Evolutionary conservation across 1,140 invertebrate species (phyloP).

Genomic region (Drosophila tristis): DNA sequence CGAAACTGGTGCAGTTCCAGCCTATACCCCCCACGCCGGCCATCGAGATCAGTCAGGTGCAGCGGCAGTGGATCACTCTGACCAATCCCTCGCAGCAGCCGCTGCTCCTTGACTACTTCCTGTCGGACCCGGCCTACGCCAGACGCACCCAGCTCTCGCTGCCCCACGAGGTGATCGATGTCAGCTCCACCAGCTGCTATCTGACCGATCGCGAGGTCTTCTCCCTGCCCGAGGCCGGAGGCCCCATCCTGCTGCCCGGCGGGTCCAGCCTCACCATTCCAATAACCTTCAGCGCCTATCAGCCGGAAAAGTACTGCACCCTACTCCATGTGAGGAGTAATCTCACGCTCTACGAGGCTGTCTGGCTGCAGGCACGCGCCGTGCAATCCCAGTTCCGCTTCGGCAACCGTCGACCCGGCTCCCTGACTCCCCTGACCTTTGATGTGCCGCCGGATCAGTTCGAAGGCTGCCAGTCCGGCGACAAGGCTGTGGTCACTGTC

Average conservation of each 20-base stretch:
- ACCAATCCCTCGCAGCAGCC: constrained; percentile 72
- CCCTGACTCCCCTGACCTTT: constrained; percentile 90
- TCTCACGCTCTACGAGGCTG: constrained; percentile 94
- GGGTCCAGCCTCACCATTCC: constrained; percentile 79
- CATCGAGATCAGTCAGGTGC: constrained; percentile 69
- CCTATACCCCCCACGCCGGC: constrained; percentile 61
- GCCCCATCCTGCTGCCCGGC: constrained; percentile 59
- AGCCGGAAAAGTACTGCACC: constrained; percentile 81
- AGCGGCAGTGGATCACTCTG: constrained; percentile 62
- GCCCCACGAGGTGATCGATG: constrained; percentile 75
- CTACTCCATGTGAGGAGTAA: constrained; percentile 91
- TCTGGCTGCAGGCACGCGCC: constrained; percentile 92
- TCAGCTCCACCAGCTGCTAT: constrained; percentile 67
- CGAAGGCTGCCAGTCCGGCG: constrained; percentile 87
- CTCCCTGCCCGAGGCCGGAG: constrained; percentile 48
- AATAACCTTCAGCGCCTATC: constrained; percentile 81
- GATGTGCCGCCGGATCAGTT: constrained; percentile 94
- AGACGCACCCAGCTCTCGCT: constrained; percentile 62
- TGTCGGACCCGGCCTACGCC: constrained; percentile 68
- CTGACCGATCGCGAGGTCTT: constrained; percentile 72
- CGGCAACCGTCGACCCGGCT: constrained; percentile 94
- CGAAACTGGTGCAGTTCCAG: constrained; percentile 69
- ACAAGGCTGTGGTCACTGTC: constrained; percentile 81
- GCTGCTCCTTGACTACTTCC: constrained; percentile 67
- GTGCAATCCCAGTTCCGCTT: constrained; percentile 94